Base-by-base conservation (phyloP, 2,888 invertebrate genomes). In the Hemistola chrysoprasaria region DNA sequence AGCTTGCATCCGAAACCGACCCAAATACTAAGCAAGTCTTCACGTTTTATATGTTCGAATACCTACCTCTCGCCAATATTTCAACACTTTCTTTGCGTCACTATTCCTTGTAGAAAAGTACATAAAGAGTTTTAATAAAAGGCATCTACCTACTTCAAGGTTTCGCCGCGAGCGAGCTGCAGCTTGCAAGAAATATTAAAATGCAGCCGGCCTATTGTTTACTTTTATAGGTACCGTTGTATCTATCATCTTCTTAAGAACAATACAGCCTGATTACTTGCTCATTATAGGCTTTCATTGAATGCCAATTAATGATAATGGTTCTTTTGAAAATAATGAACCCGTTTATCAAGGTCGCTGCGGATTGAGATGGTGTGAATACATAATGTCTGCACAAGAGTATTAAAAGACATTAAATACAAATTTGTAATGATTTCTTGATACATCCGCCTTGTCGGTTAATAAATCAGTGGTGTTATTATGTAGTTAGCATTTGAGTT, bases 1-100 rank as follows among this genome's bases (percentile, higher is more conserved):
- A 82, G 71, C 76, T 69, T 70, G 62, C 68, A 69, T 59, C 66
- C 67, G 65, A 68, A 71, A 66, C 45, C 67, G 81, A 75, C 80
- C 80, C 69, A 67, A 73, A 81, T 82, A 68, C 72, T 59, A 52
- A 42, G 50, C 52, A 51, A 53, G 51, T 46, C 58, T 53, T 45
- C 55, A 53, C 52, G 51, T 58, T 57, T 55, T 52, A 53, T 62
- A 57, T 50, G 53, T 45, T 48, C 47, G 50, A 51, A 60, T 60
- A 44, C 52, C 49, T 60, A 44, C 52, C 49, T 47, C 50, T 56
- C 56, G 40, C 45, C 55, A 65, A 65, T 62, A 61, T 40, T 43
- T 46, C 40, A 45, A 22, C 36, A 41, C 36, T 47, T 53, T 52
- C 50, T 51, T 42, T 46, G 40, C 36, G 37, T 31, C 37, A 41